Conservation (phyloP, 23 tunicate genomes). For the Botrylloides violaceus region DNA sequence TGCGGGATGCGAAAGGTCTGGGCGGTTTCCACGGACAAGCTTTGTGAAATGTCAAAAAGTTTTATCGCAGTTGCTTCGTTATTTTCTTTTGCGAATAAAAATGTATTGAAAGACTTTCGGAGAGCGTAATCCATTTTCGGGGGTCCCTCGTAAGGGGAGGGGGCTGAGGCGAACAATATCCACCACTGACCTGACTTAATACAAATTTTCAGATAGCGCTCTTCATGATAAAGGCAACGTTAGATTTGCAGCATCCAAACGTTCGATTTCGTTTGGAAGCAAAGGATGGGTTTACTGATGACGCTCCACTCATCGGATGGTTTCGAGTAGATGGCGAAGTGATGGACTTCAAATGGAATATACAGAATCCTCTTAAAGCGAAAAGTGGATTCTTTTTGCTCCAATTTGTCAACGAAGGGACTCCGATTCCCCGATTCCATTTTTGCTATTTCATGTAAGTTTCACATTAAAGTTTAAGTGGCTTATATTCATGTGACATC, state of each 20-base stretch:
- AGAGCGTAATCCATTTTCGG: too few species aligned
- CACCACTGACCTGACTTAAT: neutral
- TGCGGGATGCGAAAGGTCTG: too few species aligned
- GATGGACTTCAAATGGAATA: neutral
- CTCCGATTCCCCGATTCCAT: neutral
- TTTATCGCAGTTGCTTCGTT: too few species aligned
- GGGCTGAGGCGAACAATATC: too few species aligned
- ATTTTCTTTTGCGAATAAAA: too few species aligned
- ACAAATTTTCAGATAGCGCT: neutral
- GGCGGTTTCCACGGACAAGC: too few species aligned
- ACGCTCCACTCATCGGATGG: neutral
- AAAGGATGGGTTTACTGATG: neutral
- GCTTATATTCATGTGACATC: too few species aligned
- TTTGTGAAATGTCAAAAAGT: too few species aligned
- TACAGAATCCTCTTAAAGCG: neutral
- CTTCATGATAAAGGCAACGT: conserved; percentile 1
- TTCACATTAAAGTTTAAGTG: too few species aligned
- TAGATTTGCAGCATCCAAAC: neutral
- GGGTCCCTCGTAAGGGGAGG: too few species aligned
- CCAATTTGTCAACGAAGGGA: neutral
- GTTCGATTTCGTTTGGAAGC: conserved; percentile 2
- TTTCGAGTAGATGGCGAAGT: neutral
- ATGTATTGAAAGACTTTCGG: too few species aligned
- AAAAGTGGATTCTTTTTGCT: conserved; percentile 6
- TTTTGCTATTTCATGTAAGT: conserved; percentile 11